These are phyloP conservation scores for Dermolepida albohirtum DNA, from an alignment of 2,888 invertebrate species.

Conservation along the genomic window DNA sequence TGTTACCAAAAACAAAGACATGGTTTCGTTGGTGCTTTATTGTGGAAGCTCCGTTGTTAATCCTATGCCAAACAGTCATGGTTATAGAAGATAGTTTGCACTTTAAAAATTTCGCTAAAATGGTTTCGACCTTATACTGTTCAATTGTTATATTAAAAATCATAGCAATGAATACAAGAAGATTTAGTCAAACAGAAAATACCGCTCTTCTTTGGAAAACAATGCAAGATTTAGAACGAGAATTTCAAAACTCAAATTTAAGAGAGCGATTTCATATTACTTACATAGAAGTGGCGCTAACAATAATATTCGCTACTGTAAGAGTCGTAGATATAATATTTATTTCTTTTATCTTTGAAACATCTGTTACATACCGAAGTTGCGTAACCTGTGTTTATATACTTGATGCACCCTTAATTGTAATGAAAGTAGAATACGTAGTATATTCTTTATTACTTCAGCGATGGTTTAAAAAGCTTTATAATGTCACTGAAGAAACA, in stretches of 20 bases:
- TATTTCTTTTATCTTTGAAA: neutral
- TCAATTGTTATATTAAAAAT: too few relatives aligned
- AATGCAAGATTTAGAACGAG: neutral
- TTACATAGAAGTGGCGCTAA: neutral
- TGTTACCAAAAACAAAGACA: too few relatives aligned
- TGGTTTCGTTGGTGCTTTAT: too few relatives aligned
- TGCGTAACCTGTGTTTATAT: neutral
- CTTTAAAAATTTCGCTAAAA: too few relatives aligned
- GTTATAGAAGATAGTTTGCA: too few relatives aligned
- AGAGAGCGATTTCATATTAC: neutral
- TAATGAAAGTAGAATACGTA: neutral
- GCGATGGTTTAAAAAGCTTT: neutral
- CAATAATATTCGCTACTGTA: neutral
- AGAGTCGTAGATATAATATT: neutral
- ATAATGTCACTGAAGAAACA: neutral
- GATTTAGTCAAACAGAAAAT: neutral
- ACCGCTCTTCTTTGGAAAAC: neutral
- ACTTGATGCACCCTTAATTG: neutral
- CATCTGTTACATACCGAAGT: neutral
- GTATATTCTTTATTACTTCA: neutral
- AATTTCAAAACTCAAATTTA: neutral
- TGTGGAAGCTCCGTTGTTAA: too few relatives aligned
- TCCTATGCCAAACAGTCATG: too few relatives aligned
- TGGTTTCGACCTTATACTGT: too few relatives aligned
- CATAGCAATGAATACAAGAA: neutral